These are phyloP conservation scores for Drosophila affinis DNA, from an alignment of 2,888 invertebrate species.

Conservation along the genomic window DNA sequence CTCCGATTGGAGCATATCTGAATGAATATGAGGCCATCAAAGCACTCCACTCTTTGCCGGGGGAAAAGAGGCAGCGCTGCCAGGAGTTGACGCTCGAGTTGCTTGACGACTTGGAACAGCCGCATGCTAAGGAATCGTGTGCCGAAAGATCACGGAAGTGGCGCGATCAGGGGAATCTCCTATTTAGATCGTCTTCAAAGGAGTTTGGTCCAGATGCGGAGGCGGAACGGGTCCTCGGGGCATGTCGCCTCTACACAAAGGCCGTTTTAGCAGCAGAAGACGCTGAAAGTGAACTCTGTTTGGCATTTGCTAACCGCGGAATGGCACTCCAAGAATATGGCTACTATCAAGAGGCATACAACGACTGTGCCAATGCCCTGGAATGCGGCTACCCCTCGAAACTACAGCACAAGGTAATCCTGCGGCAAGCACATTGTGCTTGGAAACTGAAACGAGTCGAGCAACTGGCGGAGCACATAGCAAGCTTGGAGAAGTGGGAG, in stretches of 20 bases:
- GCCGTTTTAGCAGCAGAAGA: slow-evolving; percentile 76
- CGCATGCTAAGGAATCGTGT: neutral
- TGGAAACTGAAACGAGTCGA: slow-evolving; percentile 50
- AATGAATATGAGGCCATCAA: slow-evolving; percentile 21
- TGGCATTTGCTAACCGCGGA: slow-evolving; percentile 82
- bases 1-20: neutral
- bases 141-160: slow-evolving; percentile 4
- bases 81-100: neutral
- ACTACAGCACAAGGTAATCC: slow-evolving; percentile 68
- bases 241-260: slow-evolving; percentile 74
- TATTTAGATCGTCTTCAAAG: neutral
- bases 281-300: slow-evolving; percentile 56
- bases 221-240: slow-evolving; percentile 37
- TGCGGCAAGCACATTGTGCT: slow-evolving; percentile 75
- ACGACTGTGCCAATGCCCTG: slow-evolving; percentile 79
- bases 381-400: slow-evolving; percentile 68
- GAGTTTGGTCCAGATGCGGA: neutral
- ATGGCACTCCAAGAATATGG: slow-evolving; percentile 79
- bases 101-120: too few relatives aligned
- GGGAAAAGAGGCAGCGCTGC: neutral
- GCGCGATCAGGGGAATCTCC: slow-evolving; percentile 17
- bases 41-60: slow-evolving; percentile 1
- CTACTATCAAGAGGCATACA: slow-evolving; percentile 78
- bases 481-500: slow-evolving; percentile 32
- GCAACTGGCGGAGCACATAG: slow-evolving; percentile 51